These are phyloP conservation scores for Mayetiola destructor DNA, from an alignment of 2,888 invertebrate genomes.

Conservation along the genomic window DNA sequence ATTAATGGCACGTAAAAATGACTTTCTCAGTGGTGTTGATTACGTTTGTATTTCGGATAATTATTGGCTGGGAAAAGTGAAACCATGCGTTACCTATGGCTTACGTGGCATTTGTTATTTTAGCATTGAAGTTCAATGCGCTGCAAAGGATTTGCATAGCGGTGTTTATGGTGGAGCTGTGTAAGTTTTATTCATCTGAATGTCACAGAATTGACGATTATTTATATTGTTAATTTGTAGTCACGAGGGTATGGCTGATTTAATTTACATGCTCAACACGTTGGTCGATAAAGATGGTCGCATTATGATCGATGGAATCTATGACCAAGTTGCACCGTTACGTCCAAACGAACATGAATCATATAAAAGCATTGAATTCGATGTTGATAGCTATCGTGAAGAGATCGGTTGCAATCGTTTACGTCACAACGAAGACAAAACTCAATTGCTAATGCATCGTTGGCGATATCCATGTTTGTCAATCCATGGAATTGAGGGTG, in stretches of 20 bases:
- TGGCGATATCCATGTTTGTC: constrained; percentile 92
- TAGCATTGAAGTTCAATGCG: constrained; percentile 72
- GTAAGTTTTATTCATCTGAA: constrained; percentile 35
- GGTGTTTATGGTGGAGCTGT: constrained; percentile 92
- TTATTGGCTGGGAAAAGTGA: constrained; percentile 95
- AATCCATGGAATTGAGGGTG: constrained; percentile 90
- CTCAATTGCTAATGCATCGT: constrained; percentile 76
- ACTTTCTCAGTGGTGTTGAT: constrained; percentile 73
- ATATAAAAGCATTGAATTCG: constrained; percentile 76
- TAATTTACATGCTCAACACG: constrained; percentile 69
- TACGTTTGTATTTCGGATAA: constrained; percentile 97
- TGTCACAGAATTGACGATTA: neutral
- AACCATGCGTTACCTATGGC: constrained; percentile 95
- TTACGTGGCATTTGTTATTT: constrained; percentile 89
- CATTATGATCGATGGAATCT: constrained; percentile 68
- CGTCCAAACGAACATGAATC: constrained; percentile 52
- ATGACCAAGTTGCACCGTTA: constrained; percentile 65
- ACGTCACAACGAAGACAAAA: constrained; percentile 65
- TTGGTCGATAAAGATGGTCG: constrained; percentile 76
- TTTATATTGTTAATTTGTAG: constrained; percentile 27
- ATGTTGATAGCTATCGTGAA: constrained; percentile 56
- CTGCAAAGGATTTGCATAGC: constrained; percentile 86
- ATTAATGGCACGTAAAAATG: constrained; percentile 47
- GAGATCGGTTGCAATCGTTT: constrained; percentile 56
- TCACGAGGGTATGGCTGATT: constrained; percentile 80